phyloP scores from a whole-genome alignment of 2,888 invertebrate genomes.

The Ennomos fuscantarius region DNA sequence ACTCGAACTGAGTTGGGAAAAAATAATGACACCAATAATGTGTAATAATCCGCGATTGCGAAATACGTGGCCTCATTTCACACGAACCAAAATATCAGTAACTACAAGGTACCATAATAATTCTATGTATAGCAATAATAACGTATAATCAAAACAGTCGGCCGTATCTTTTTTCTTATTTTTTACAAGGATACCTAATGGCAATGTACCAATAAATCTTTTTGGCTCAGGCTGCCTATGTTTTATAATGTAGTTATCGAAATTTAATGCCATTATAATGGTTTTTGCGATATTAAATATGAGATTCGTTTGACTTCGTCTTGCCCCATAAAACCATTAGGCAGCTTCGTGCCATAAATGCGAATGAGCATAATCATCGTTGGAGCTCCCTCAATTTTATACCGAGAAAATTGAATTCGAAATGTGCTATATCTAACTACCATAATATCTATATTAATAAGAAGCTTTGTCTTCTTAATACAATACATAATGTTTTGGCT shows the following conservation, averaged over 20 bases:
- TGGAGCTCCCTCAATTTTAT: slow-evolving; percentile 3
- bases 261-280: slow-evolving; percentile 31
- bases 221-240: slow-evolving; percentile 18
- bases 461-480: no score
- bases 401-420: slow-evolving; percentile 11
- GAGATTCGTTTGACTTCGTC: slow-evolving; percentile 40
- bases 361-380: slow-evolving; percentile 13
- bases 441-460: background rate
- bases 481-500: no score
- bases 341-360: slow-evolving; percentile 18
- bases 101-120: slow-evolving; percentile 36
- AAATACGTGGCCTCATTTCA: slow-evolving; percentile 58
- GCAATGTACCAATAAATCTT: slow-evolving; percentile 36
- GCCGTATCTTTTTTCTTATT: slow-evolving; percentile 10
- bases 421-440: no score
- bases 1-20: slow-evolving; percentile 45
- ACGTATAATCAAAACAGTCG: slow-evolving; percentile 35
- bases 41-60: slow-evolving; percentile 56
- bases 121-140: slow-evolving; percentile 28
- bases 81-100: slow-evolving; percentile 55
- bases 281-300: slow-evolving; percentile 57
- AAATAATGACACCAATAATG: slow-evolving; percentile 59
- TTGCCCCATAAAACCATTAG: slow-evolving; percentile 29
- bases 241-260: slow-evolving; percentile 30
- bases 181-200: slow-evolving; percentile 19